Base-by-base conservation (phyloP, 1,140 invertebrate genomes). In the Camponotus floridanus region DNA sequence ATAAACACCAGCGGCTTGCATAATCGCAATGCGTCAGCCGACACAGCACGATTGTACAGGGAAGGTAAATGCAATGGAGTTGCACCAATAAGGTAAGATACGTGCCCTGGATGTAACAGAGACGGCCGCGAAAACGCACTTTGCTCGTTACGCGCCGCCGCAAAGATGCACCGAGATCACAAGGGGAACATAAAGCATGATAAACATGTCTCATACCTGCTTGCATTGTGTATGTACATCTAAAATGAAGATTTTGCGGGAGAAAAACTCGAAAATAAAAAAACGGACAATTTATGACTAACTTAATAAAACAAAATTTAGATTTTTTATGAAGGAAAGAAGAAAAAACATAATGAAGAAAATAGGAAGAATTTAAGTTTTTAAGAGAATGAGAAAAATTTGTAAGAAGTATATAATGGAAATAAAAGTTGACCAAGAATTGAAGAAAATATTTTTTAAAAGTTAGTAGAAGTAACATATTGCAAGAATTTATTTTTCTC, bases 21-120 rank as follows among this genome's bases (percentile, higher is more conserved):
- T 91, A 92, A 93, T 76, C 70, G 45, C 70, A 26, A 76, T 93
- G 88, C 93, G 92, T 94, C 93, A 94, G 59, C 68, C 68, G 80
- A 85, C 21, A 21, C 26, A 15, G 64, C 64, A 67, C 71, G 65
- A 76, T 86, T 70, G 67, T 78, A 55, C 86, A 65, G 64, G 55
- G 70, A 80, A 86, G 83, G 64, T 62, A 61, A 26, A 80, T 80
- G 39, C 48, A 85, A 89, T 79, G 6, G 39, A 31, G 39, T 83
- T 73, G 87, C 76, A 89, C 92, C 90, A 92, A 94, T 93, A 94
- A 93, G 93, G 93, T 76, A 90, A 92, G 90, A 93, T 91, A 91
- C 90, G 84, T 94, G 91, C 90, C 88, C 93, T 91, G 90, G 86
- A 92, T 92, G 85, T 83, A 64, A 68, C 42, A 57, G 36, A 55